Evolutionary conservation across 2,113 vertebrate species (phyloP).

Genomic region (Parus major): DNA sequence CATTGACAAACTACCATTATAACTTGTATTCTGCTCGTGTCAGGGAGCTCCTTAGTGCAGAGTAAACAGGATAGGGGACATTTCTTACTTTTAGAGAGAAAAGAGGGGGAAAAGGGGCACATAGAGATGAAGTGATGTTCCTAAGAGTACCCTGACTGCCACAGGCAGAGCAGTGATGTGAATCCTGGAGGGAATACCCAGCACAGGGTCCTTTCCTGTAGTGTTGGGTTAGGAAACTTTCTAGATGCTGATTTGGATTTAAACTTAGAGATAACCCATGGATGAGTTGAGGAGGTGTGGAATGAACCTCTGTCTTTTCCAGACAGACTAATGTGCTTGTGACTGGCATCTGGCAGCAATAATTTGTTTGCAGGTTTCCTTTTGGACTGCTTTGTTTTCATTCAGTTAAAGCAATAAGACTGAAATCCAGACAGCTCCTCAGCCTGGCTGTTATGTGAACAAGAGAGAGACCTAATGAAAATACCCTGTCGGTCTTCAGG

Average conservation of each 20-base stretch:
- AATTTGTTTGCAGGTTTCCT: not conserved
- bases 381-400: not conserved
- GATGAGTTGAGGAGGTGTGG: not conserved
- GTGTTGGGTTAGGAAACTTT: not conserved
- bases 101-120: not conserved
- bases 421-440: not conserved
- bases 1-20: rapidly evolving
- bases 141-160: not conserved
- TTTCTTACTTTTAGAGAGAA: not conserved
- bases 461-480: not conserved
- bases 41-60: not conserved
- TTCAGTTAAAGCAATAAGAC: not conserved
- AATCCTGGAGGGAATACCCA: not conserved
- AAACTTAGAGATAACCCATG: not conserved
- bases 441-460: not conserved
- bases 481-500: not conserved
- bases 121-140: not conserved
- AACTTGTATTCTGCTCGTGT: rapidly evolving
- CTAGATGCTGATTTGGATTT: not conserved
- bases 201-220: not conserved
- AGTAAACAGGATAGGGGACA: not conserved
- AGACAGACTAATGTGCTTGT: not conserved
- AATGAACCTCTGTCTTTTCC: not conserved
- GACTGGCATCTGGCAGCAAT: not conserved
- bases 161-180: not conserved